These are phyloP conservation scores for Phyllopteryx taeniolatus DNA, from an alignment of 2,113 vertebrate genomes.

Conservation along the genomic window DNA sequence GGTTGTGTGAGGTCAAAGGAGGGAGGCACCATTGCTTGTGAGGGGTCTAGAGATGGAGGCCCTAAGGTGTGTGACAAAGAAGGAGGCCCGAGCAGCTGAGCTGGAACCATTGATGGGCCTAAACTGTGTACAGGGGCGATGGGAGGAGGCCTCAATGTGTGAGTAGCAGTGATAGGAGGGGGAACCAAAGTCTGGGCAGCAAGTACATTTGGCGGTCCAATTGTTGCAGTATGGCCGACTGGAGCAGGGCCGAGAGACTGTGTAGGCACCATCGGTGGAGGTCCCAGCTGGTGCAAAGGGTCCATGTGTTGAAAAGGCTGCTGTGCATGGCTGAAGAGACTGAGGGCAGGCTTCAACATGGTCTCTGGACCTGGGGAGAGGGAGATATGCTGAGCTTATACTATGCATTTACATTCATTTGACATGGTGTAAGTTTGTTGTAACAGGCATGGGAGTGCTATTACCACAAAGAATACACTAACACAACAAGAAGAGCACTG, in stretches of 20 bases:
- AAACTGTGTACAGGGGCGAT: conserved; percentile 62
- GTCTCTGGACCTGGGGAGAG: conserved; percentile 68
- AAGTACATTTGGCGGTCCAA: conserved; percentile 55
- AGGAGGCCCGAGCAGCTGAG: conserved; percentile 52
- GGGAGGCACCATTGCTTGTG: conserved; percentile 56
- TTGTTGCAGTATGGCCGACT: conserved; percentile 50
- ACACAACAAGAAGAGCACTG: not conserved
- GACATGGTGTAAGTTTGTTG: not conserved
- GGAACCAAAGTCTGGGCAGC: conserved; percentile 45
- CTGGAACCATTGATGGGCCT: conserved; percentile 48
- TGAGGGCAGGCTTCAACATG: conserved; percentile 67
- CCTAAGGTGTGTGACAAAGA: conserved; percentile 51
- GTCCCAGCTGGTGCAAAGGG: conserved; percentile 68
- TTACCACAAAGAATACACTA: not conserved
- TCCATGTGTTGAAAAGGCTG: conserved; percentile 81
- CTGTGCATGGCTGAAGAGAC: conserved; percentile 75
- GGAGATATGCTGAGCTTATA: not conserved
- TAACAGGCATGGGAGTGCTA: not conserved
- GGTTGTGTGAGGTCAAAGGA: conserved; percentile 52
- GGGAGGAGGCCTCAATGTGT: conserved; percentile 56
- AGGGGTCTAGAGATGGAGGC: conserved; percentile 52
- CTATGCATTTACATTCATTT: not conserved
- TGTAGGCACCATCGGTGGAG: conserved; percentile 56
- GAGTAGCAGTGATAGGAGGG: conserved; percentile 46
- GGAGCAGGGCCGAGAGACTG: conserved; percentile 58